Conservation (phyloP, 2,797 vertebrate species). For the Diplodus puntazzo region DNA sequence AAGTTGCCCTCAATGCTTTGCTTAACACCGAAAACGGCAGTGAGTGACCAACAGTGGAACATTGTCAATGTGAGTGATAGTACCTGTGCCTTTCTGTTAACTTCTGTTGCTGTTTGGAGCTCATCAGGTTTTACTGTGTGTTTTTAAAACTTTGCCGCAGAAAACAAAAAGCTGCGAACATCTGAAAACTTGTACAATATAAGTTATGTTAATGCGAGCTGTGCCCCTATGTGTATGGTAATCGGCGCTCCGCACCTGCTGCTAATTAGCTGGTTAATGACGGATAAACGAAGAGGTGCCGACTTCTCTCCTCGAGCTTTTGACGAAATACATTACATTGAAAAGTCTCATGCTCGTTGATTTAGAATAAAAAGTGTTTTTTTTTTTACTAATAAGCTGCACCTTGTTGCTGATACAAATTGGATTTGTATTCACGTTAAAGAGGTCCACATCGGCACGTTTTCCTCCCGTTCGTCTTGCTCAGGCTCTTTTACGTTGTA, state of each 20-base stretch:
- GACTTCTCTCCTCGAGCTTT: not conserved
- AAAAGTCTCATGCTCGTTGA: too few relatives aligned
- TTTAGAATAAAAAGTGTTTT: not conserved
- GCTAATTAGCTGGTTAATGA: not conserved
- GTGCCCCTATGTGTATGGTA: not conserved
- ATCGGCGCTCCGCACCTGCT: conserved; percentile 2
- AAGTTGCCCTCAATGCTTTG: too few relatives aligned
- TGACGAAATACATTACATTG: too few relatives aligned
- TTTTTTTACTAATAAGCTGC: not conserved
- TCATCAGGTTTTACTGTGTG: too few relatives aligned
- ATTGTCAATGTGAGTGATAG: too few relatives aligned
- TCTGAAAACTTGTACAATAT: not conserved
- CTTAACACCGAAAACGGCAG: too few relatives aligned
- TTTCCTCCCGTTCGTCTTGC: not conserved
- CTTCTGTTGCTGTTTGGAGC: too few relatives aligned
- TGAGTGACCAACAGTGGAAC: too few relatives aligned
- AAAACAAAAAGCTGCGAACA: too few relatives aligned
- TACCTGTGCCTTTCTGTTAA: too few relatives aligned
- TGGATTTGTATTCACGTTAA: not conserved
- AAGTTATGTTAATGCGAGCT: not conserved
- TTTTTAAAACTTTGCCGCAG: not conserved
- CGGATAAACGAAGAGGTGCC: not conserved
- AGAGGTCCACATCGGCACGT: not conserved
- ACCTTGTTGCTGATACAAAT: conserved; percentile 6
- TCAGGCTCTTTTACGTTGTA: conserved; percentile 5